Evolutionary conservation across 1,140 invertebrate genomes (phyloP), one percentile per base, ranked within the genome.

Genomic region (Drosophila teissieri): DNA sequence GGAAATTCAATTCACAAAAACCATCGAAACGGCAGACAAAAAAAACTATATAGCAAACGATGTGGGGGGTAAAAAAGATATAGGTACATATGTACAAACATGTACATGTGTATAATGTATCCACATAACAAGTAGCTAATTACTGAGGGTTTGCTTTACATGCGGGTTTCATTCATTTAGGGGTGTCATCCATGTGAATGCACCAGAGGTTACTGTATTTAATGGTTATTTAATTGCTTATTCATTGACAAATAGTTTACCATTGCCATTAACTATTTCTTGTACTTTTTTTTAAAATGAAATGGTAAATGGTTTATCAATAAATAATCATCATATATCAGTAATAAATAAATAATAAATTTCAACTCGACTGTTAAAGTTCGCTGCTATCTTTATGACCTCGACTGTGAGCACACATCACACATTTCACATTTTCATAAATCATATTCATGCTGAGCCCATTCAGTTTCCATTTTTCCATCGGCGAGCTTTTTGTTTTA

Each of bases 1-100:
- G 83, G 83, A 88, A 88, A 83, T 88, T 88, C 80, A 88, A 88
- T 88, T 88, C 83, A 89, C 49, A 88, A 69, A 80, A 61, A 48
- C 48, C 27, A 44, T 64, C 52, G 52, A 73, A 65, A 55, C 39
- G 19, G 22, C 54, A 64, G 39, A 55, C 36, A 44, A 64, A 65
- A 70, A 57, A 44, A 58, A 70, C 54, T 76, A 51, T 49, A 49
- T 49, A 34, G 48, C 44, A 46, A 11, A 14, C 44, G 44, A 11
- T 10, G 19, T 17, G 44, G 6, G 45, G 22, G 22, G 17, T 24
- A 45, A 27, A 56, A 31, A 48, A 44, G 10, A 40, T 39, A 36
- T 37, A 15, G 12, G 15, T 65, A 36, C 19, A 15, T 36, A 31
- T 19, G 42, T 7, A 15, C 6, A 10, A 17, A 42, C 15, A 42